A percentile compares a stretch with the other conserved stretches of the same genome.
Conservation (phyloP, 1,140 invertebrate species). For the Polypedilum pembai region DNA sequence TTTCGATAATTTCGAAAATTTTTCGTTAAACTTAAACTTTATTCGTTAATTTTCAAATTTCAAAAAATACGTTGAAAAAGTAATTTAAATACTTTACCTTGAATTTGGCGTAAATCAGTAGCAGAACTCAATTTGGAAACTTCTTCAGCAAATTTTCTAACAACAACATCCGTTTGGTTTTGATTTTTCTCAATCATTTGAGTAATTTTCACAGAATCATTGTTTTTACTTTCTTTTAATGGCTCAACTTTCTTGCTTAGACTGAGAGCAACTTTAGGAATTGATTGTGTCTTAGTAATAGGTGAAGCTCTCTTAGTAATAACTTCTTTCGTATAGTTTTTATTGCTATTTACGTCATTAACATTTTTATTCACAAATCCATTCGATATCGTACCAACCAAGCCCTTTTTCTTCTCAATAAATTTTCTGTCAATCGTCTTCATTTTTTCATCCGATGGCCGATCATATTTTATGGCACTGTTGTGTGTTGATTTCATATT, state of each 20-base stretch:
- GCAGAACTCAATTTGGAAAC: not conserved
- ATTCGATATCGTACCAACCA: not conserved
- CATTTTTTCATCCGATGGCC: not conserved
- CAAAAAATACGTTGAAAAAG: no score
- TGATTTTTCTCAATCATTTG: constrained; percentile 41
- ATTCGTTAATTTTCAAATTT: no score
- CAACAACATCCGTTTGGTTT: constrained; percentile 25
- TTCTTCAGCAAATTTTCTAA: constrained; percentile 25
- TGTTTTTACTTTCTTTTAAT: constrained; percentile 50
- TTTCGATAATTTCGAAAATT: no score
- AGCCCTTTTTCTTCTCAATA: not conserved
- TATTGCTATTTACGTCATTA: not conserved
- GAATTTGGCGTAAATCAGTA: not conserved
- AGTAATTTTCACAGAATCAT: constrained; percentile 71
- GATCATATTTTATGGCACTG: constrained; percentile 5
- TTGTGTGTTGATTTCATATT: not conserved
- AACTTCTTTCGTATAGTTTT: no score
- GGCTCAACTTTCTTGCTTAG: not conserved
- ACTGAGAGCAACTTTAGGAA: not conserved
- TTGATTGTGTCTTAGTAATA: not conserved
- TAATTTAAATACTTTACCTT: not conserved
- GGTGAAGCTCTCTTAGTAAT: not conserved
- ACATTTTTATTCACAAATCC: not conserved
- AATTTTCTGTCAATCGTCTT: not conserved
- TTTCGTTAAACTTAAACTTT: no score